Evolutionary conservation across 2,888 invertebrate species (phyloP), one percentile per base, ranked within the genome.

Genomic region (Ichneumon xanthorius): DNA sequence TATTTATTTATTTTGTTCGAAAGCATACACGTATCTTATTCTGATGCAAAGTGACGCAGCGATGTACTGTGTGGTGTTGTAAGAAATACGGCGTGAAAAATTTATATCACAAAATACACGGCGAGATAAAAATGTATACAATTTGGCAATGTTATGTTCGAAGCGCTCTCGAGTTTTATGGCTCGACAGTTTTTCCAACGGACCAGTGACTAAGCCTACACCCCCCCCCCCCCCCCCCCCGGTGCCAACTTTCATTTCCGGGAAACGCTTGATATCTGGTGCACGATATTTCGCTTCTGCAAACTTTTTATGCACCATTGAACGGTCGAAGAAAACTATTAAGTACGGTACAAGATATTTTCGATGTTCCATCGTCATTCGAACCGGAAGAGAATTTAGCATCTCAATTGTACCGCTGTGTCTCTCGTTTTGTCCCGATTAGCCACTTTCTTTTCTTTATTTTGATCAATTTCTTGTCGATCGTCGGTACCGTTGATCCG

Each of bases 171-270:
- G 67, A 22, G 61, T 48, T 48, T 48, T 48, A 55, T 2, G 16
- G 33, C 63, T 63, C 63, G 63, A 16, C 63, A 30, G 33, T 63
- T 67, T 45, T 67, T 19, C 40, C 11, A 67, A 37, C 40, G 67
- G 67, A 9, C 37, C n/a, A 67, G 58, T 26, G 58, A 58, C 58
- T 19, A 58, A 22, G 11, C 61, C 4, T 2, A 30, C 14, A 0
- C 7, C 16, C 19, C 55, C 22, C 30, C 22, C 11, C 58, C n/a
- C 16, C 26, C 58, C 22, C 7, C 6, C n/a, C n/a, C 16, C 22
- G 0, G 37, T 33, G 7, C 30, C 48, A 65, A 48, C 77, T 77
- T 77, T 77, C 77, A 77, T 77, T 77, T 77, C 77, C 77, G 77
- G 77, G 53, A 67, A 77, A 77, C 67, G 77, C 53, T 77, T 4